A percentile compares a stretch with the other conserved stretches of the same genome.
Conservation (phyloP, 2,797 vertebrate species). For the Cichlasoma orientale region DNA sequence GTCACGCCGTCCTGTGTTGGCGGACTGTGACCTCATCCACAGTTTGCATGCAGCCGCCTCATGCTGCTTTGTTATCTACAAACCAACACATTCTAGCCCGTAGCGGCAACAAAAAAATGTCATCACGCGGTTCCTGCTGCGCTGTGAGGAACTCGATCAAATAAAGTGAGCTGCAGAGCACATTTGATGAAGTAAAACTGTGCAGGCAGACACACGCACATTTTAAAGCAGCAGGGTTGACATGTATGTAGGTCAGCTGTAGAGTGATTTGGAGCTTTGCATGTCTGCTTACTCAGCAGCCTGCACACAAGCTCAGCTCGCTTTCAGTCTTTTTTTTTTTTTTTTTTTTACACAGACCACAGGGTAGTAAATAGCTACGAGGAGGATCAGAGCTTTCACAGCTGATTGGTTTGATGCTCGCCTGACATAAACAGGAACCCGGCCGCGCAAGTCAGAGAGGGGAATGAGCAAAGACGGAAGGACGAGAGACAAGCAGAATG, state of each 20-base stretch:
- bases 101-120: slow-evolving; percentile 56
- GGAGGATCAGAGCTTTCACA: slow-evolving; percentile 81
- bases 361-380: slow-evolving; percentile 83
- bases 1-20: slow-evolving; percentile 70
- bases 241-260: slow-evolving; percentile 68
- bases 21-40: slow-evolving; percentile 80
- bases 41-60: slow-evolving; percentile 69
- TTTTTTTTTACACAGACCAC: slow-evolving; percentile 74
- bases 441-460: slow-evolving; percentile 60
- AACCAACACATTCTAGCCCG: slow-evolving; percentile 76
- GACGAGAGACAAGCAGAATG: slow-evolving; percentile 52
- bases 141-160: slow-evolving; percentile 54
- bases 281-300: slow-evolving; percentile 85
- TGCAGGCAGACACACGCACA: slow-evolving; percentile 8
- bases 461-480: slow-evolving; percentile 57
- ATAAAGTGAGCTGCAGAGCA: slow-evolving; percentile 26
- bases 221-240: slow-evolving; percentile 36
- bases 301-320: slow-evolving; percentile 58
- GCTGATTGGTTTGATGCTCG: slow-evolving; percentile 82
- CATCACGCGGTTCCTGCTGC: slow-evolving; percentile 59
- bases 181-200: slow-evolving; percentile 21
- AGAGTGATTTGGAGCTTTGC: slow-evolving; percentile 56
- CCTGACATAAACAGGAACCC: slow-evolving; percentile 83
- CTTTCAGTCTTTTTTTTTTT: slow-evolving; percentile 75
- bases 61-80: slow-evolving; percentile 79